These are phyloP conservation scores for Phaedon cochleariae DNA, from an alignment of 2,888 invertebrate genomes.

Conservation along the genomic window DNA sequence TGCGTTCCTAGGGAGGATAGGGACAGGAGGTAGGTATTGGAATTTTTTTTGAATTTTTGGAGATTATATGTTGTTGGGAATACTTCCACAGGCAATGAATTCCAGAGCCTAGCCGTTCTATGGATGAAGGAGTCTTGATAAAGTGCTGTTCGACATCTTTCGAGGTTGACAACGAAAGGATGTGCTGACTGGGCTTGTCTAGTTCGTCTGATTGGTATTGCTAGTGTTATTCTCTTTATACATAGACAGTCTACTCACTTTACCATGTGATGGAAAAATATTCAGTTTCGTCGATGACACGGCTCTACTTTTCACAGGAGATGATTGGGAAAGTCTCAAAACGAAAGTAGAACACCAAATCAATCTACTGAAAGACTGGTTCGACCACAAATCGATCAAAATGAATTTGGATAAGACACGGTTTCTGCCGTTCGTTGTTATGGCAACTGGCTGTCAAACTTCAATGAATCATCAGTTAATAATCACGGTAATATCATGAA, in stretches of 20 bases:
- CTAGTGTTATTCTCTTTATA: background rate
- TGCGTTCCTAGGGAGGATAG: too few relatives aligned
- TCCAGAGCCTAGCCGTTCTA: too few relatives aligned
- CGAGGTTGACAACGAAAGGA: too few relatives aligned
- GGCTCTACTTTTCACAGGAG: background rate
- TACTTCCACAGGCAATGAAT: too few relatives aligned
- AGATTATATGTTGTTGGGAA: too few relatives aligned
- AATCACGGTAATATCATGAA: too few relatives aligned
- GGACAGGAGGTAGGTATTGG: too few relatives aligned
- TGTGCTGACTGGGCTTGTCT: too few relatives aligned
- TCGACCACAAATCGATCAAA: background rate
- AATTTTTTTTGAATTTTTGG: too few relatives aligned
- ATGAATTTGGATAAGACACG: background rate
- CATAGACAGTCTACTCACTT: background rate
- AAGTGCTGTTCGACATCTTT: too few relatives aligned
- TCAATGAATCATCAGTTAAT: background rate
- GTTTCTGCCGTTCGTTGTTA: background rate
- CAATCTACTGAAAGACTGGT: background rate
- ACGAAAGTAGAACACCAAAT: background rate
- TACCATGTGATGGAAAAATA: background rate
- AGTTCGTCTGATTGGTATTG: too few relatives aligned
- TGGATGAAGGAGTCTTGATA: too few relatives aligned
- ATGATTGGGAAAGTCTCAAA: background rate
- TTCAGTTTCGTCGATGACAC: constrained; percentile 6
- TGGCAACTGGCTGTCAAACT: background rate